phyloP scores from a whole-genome alignment of 2,888 invertebrate genomes.

The Pilophorus perplexus region DNA sequence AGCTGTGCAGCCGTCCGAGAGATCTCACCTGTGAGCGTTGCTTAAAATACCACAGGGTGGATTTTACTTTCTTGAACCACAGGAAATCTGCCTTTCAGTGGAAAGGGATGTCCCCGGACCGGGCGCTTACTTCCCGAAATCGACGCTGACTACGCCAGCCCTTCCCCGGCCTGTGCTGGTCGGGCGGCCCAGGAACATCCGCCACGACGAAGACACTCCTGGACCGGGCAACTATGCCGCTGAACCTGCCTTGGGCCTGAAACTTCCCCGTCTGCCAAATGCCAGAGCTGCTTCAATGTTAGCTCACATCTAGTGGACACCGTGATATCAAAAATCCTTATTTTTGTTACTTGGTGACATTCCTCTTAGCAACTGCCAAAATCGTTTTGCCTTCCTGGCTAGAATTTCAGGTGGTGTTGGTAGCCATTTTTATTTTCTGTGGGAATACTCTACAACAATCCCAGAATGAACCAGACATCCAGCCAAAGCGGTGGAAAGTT shows the following conservation, averaged over 20 bases:
- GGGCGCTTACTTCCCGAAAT: slow-evolving; percentile 25
- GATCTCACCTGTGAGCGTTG: slow-evolving; percentile 12
- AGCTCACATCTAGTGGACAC: neutral
- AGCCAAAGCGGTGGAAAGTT: too few species aligned
- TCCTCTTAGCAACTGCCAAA: too few species aligned
- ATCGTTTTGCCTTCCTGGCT: too few species aligned
- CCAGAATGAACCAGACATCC: too few species aligned
- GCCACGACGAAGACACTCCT: slow-evolving; percentile 23
- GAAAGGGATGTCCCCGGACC: slow-evolving; percentile 27
- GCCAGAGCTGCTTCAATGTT: slow-evolving; percentile 13
- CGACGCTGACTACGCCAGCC: neutral
- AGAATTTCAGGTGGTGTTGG: too few species aligned
- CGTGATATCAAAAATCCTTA: too few species aligned
- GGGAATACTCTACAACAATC: too few species aligned
- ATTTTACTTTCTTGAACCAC: neutral
- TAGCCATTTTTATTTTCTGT: too few species aligned
- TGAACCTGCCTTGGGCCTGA: slow-evolving; percentile 21
- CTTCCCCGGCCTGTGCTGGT: neutral
- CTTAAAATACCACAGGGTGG: neutral
- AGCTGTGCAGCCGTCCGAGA: slow-evolving; percentile 19
- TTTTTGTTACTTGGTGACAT: too few species aligned
- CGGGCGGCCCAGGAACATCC: slow-evolving; percentile 1
- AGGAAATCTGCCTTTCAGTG: neutral
- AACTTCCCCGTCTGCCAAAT: slow-evolving; percentile 10
- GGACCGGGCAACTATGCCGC: slow-evolving; percentile 29